These are phyloP conservation scores for Vulpes lagopus DNA, from an alignment of 2,113 vertebrate genomes.

Conservation along the genomic window DNA sequence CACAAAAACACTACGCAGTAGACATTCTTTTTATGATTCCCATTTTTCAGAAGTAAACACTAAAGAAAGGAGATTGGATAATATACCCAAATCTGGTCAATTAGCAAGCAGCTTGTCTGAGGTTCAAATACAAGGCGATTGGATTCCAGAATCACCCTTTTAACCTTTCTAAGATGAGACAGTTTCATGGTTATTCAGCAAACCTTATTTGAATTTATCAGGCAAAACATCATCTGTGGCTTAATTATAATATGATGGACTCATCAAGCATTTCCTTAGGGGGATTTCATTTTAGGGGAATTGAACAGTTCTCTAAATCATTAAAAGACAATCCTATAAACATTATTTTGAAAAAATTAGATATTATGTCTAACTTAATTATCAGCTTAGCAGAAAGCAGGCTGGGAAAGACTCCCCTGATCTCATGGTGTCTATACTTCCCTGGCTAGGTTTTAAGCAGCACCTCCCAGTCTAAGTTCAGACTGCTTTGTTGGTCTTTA, in stretches of 20 bases:
- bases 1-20: background rate
- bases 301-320: background rate
- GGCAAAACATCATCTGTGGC: background rate
- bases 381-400: background rate
- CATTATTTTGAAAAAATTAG: background rate
- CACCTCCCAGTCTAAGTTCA: background rate
- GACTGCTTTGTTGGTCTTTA: background rate
- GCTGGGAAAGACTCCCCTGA: background rate
- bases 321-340: background rate
- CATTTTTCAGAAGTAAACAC: constrained; percentile 15
- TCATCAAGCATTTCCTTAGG: background rate
- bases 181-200: background rate
- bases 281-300: background rate
- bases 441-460: background rate
- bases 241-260: background rate
- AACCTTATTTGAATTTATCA: background rate
- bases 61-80: background rate
- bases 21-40: background rate
- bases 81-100: background rate
- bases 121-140: background rate
- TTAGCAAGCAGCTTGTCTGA: background rate
- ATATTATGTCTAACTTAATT: background rate
- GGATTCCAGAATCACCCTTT: background rate
- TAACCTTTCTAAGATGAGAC: background rate
- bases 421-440: background rate